Evolutionary conservation across 2,797 vertebrate genomes (phyloP).

Genomic region (Muscicapa striata): DNA sequence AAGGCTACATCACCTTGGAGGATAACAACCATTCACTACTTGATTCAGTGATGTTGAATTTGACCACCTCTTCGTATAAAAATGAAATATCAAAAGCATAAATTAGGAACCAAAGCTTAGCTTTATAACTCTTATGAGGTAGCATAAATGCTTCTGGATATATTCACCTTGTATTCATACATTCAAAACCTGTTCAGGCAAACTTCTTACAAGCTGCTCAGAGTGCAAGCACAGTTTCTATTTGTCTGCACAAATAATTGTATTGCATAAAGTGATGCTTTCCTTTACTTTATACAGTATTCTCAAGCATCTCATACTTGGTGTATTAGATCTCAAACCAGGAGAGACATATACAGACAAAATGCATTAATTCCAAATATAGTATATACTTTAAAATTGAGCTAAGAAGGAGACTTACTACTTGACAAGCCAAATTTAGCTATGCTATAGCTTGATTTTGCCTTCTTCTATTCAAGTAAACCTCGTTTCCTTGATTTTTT

Average conservation of each 20-base stretch:
- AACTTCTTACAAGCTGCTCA: neutral
- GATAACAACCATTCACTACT: neutral
- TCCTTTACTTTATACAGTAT: neutral
- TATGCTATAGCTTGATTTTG: neutral
- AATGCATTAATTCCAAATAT: constrained; percentile 14
- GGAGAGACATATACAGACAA: neutral
- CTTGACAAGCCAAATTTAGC: constrained; percentile 2
- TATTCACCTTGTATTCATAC: neutral
- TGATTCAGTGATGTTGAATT: neutral
- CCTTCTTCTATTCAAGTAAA: neutral
- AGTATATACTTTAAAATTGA: constrained; percentile 6
- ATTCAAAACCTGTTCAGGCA: neutral
- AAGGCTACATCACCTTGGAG: neutral
- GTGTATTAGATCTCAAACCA: neutral
- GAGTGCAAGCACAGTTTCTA: neutral
- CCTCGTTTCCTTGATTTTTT: neutral
- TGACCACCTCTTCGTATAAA: neutral
- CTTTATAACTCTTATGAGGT: neutral
- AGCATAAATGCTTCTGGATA: neutral
- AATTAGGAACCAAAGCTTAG: neutral
- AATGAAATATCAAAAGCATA: neutral
- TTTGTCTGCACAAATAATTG: neutral
- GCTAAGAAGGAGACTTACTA: constrained; percentile 17
- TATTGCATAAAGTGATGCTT: neutral
- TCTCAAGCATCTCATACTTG: neutral